Conservation (phyloP, 2,113 vertebrate genomes). For the Morone chrysops region DNA sequence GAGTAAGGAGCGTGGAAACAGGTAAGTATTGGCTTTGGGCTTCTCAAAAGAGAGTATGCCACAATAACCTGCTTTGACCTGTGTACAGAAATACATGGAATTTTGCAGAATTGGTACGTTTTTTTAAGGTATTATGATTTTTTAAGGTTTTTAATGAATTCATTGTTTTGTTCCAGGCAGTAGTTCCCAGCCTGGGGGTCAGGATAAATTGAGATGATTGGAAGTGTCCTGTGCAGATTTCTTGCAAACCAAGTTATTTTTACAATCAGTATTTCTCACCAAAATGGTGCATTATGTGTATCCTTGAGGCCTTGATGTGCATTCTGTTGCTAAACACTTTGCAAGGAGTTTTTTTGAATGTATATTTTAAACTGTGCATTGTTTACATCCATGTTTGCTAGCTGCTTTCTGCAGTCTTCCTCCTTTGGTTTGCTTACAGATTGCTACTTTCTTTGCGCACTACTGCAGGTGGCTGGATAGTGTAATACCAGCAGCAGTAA, state of each 20-base stretch:
- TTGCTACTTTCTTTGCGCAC: no score
- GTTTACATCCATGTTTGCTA: no score
- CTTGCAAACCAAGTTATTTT: background rate
- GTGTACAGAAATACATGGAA: background rate
- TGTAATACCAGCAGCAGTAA: no score
- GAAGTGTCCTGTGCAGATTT: background rate
- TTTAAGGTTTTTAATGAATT: constrained; percentile 5
- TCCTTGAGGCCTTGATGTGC: background rate
- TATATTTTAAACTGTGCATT: no score
- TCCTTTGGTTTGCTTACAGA: no score
- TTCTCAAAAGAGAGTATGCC: constrained; percentile 16
- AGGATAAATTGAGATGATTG: background rate
- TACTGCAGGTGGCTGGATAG: no score
- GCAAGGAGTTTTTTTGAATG: no score
- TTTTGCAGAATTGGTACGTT: background rate
- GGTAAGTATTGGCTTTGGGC: constrained; percentile 45
- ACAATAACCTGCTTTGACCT: constrained; percentile 31
- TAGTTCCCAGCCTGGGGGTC: background rate
- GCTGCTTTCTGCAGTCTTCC: no score
- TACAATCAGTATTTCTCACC: background rate
- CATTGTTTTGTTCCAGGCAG: background rate
- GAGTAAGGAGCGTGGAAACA: constrained; percentile 43
- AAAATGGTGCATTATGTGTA: background rate
- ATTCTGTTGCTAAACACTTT: no score
- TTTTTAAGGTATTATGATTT: background rate